A percentile compares a stretch with the other conserved stretches of the same genome.
Evolutionary conservation across 2,888 invertebrate genomes (phyloP).

Genomic region (Callyntrura sp.): DNA sequence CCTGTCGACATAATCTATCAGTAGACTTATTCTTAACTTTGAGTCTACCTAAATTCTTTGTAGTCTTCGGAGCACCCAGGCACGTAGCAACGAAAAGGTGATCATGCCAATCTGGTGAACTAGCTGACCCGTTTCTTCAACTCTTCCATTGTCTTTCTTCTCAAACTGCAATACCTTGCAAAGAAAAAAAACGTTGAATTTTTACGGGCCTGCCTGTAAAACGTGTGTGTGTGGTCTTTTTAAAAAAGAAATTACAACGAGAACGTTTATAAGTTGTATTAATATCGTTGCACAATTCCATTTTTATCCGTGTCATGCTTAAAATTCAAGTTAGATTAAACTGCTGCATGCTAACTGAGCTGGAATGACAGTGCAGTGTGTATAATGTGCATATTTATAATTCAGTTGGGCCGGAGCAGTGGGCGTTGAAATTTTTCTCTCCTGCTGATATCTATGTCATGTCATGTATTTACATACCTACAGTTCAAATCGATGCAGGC

Average conservation of each 20-base stretch:
- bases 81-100: neutral
- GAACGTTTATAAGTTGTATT: neutral
- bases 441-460: constrained; percentile 11
- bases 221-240: constrained; percentile 36
- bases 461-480: neutral
- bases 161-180: neutral
- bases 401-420: neutral
- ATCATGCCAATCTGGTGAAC: neutral
- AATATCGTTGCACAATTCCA: constrained; percentile 32
- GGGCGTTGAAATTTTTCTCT: constrained; percentile 30
- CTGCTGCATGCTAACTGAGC: neutral
- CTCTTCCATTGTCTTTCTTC: neutral
- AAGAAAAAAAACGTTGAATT: neutral
- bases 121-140: neutral
- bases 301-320: neutral
- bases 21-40: neutral
- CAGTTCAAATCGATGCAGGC: neutral
- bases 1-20: constrained; percentile 17
- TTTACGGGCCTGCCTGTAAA: neutral
- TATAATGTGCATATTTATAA: neutral
- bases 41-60: no score
- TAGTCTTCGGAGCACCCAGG: neutral
- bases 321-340: constrained; percentile 29
- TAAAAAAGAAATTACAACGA: neutral
- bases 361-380: constrained; percentile 41